phyloP scores from a whole-genome alignment of 2,113 vertebrate genomes.

The Pomatorhinus ruficollis region DNA sequence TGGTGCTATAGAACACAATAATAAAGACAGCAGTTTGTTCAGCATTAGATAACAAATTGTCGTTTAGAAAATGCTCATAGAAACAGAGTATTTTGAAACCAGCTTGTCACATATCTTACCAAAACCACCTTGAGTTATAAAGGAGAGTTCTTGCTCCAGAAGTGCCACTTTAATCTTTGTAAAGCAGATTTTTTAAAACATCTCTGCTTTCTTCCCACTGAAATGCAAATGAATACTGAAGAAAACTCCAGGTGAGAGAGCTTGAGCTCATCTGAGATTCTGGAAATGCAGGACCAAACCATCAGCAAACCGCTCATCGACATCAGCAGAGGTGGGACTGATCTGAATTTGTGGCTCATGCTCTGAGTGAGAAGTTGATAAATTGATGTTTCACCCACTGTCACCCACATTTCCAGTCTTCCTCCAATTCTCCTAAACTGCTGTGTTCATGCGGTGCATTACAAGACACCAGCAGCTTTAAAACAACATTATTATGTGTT shows the following conservation, averaged over 20 bases:
- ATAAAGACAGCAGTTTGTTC: neutral
- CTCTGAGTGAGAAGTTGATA: neutral
- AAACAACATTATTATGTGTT: neutral
- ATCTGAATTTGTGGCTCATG: neutral
- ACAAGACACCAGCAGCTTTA: neutral
- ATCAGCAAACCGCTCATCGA: fast-evolving
- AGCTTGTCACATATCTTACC: neutral
- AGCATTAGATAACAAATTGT: neutral
- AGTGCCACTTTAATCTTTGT: neutral
- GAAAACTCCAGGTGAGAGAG: neutral
- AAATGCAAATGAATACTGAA: neutral
- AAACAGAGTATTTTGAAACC: constrained; percentile 21
- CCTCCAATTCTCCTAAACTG: neutral
- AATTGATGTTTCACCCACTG: neutral
- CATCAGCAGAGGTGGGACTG: neutral
- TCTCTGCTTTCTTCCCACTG: neutral
- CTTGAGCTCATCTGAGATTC: neutral
- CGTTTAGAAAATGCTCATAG: constrained; percentile 23
- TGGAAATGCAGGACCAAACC: neutral
- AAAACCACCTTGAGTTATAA: neutral
- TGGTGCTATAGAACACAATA: neutral
- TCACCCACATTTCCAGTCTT: neutral
- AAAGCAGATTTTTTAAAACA: neutral
- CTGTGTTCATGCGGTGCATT: neutral
- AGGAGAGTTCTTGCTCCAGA: neutral